A percentile compares a stretch with the other conserved stretches of the same genome.
Conservation (phyloP, 2,113 vertebrate species). For the Labrus mixtus region DNA sequence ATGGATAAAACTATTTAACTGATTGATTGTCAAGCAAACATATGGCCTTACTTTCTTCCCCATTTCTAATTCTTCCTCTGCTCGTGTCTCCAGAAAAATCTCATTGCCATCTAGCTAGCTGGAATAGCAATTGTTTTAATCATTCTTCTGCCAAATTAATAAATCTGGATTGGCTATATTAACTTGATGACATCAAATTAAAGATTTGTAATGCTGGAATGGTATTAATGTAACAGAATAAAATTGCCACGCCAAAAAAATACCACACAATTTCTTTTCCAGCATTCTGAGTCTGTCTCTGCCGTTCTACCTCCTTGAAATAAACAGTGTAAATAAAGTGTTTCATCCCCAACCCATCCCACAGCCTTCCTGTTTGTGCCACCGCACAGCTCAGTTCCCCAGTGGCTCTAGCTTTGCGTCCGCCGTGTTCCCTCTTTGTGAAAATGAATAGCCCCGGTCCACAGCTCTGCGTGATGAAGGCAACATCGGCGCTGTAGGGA, state of each 20-base stretch:
- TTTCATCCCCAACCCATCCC: neutral
- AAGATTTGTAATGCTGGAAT: neutral
- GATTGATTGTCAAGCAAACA: too few species aligned
- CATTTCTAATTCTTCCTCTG: too few species aligned
- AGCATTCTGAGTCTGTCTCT: neutral
- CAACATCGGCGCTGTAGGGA: slow-evolving; percentile 51
- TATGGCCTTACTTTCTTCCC: too few species aligned
- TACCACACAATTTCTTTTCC: neutral
- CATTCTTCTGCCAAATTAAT: neutral
- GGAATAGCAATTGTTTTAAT: too few species aligned
- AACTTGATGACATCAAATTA: neutral
- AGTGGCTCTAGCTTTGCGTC: slow-evolving; percentile 43
- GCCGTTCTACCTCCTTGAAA: slow-evolving; percentile 29
- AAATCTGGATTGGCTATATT: neutral
- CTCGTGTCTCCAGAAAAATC: too few species aligned
- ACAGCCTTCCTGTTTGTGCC: slow-evolving; percentile 40
- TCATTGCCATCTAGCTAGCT: too few species aligned
- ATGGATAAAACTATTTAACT: too few species aligned
- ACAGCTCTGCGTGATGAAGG: slow-evolving; percentile 51
- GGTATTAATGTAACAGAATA: neutral
- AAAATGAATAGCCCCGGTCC: slow-evolving; percentile 62
- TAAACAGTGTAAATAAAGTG: slow-evolving; percentile 57
- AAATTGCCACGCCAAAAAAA: neutral
- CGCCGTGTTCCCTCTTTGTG: slow-evolving; percentile 56
- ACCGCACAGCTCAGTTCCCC: slow-evolving; percentile 51